Percentiles rank a stretch among this genome's conserved stretches.
phyloP scores from a whole-genome alignment of 2,113 vertebrate genomes.

The Bos indicus region DNA sequence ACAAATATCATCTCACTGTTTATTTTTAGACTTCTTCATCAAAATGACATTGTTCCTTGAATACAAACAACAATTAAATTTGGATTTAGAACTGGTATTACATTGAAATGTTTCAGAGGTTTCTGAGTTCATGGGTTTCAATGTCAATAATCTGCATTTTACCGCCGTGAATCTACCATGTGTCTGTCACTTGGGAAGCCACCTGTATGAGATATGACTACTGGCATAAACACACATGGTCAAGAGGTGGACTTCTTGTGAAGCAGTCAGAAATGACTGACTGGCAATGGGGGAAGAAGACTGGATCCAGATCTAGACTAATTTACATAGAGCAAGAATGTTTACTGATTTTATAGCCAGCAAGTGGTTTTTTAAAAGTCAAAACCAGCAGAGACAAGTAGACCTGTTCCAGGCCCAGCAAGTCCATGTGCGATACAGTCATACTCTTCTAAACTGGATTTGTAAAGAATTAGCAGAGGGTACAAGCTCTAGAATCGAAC shows the following conservation, averaged over 20 bases:
- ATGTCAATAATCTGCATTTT: neutral
- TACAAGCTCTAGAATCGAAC: neutral
- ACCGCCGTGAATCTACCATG: neutral
- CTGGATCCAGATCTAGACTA: neutral
- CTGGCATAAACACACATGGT: fast-evolving
- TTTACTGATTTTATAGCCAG: fast-evolving
- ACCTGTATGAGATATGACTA: fast-evolving
- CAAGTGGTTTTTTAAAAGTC: neutral
- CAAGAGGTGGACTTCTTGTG: neutral
- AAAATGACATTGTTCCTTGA: neutral
- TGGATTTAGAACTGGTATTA: neutral
- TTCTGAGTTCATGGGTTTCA: neutral
- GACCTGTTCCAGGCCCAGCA: neutral
- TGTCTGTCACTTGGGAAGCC: neutral
- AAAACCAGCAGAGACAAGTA: neutral
- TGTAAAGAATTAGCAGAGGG: neutral
- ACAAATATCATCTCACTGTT: neutral
- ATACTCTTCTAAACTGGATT: neutral
- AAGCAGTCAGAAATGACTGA: neutral
- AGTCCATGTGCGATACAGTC: neutral
- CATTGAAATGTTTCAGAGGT: neutral
- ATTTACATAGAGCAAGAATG: neutral
- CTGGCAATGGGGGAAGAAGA: neutral
- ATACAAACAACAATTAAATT: neutral
- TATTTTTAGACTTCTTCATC: conserved; percentile 13